Base-by-base conservation (phyloP, 2,888 invertebrate genomes). In the Papilio elwesi region DNA sequence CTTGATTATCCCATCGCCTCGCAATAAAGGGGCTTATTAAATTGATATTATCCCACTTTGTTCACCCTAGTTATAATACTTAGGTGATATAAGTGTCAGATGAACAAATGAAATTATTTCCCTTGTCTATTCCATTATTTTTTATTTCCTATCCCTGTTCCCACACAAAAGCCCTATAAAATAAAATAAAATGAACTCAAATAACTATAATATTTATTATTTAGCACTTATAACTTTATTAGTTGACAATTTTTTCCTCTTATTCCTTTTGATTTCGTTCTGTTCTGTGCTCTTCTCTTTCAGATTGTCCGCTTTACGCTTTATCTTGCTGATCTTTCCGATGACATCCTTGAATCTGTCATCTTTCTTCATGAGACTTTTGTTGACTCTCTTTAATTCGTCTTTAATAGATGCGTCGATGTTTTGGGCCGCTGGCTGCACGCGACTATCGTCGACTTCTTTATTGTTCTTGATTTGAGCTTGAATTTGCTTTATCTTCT, bases 341-440 rank as follows among this genome's bases (percentile, higher is more conserved):
- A 94, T 93, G 4, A 94, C 90, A 74, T 90, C 85, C 76, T 92
- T 93, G 55, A 94, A 94, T 47, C 94, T 81, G 1, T 90, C 89
- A 57, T 94, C 94, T 77, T 88, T 92, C 75, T 92, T 94, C 93
- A 94, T 94, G 0, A 94, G 76, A 5, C 78, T 85, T 73, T 87
- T 94, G 69, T 93, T 94, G 0, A 93, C 88, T 81, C 88, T 90
- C 78, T 88, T 93, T 69, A 93, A 74, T 0, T 85, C 82, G 0
- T 86, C 82, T 76, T 90, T 93, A 66, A 94, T 92, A 0, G 82
- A 82, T 0, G 82, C 79, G 55, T 93, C 93, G 0, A 93, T 87
- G 67, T 91, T 80, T 38, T 83, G 82, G 5, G 71, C 68, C 55
- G 83, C 82, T 2, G 78, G 78, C 73, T 79, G 80, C 13, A 87